Conservation (phyloP, 2,113 vertebrate species). For the Nymphicus hollandicus region DNA sequence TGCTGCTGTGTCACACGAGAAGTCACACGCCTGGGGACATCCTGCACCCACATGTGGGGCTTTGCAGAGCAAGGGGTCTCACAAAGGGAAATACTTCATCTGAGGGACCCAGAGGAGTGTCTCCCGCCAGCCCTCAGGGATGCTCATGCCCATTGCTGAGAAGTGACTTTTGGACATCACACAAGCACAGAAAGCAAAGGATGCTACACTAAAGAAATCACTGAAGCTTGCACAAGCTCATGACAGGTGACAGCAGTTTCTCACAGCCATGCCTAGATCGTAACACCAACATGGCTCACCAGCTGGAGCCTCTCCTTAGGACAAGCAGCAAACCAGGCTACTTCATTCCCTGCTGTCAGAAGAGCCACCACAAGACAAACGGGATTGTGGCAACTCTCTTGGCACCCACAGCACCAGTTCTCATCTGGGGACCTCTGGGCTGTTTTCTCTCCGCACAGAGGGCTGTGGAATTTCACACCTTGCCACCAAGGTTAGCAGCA, state of each 20-base stretch:
- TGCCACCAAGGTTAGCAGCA: no score
- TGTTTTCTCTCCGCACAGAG: not conserved
- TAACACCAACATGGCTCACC: rapidly evolving
- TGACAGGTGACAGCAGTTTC: not conserved
- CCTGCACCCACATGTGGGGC: rapidly evolving
- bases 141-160: not conserved
- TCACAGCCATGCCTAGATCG: rapidly evolving
- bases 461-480: constrained; percentile 62
- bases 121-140: not conserved
- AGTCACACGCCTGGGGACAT: not conserved
- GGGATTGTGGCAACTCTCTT: not conserved
- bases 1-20: not conserved
- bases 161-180: not conserved
- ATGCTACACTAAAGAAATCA: no score
- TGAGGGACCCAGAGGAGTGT: rapidly evolving
- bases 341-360: not conserved
- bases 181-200: not conserved
- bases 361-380: not conserved
- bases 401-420: not conserved
- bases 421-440: not conserved
- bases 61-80: not conserved
- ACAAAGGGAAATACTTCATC: rapidly evolving
- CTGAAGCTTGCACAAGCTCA: not conserved
- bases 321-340: not conserved
- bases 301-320: not conserved